These are phyloP conservation scores for Candidula unifasciata DNA, from an alignment of 2,888 invertebrate genomes.

Conservation along the genomic window DNA sequence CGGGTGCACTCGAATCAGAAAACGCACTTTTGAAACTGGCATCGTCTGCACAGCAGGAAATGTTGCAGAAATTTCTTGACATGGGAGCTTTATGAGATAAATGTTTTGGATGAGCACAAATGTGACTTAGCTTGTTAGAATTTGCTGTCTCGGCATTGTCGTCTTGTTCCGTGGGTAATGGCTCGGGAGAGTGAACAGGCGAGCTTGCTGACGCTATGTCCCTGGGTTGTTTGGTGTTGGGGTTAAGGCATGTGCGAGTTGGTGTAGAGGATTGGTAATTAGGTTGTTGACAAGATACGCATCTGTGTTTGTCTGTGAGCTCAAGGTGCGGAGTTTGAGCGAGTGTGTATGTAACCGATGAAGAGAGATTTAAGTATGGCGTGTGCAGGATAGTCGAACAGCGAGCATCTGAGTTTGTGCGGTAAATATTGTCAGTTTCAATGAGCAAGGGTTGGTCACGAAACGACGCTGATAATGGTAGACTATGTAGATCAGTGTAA, in stretches of 20 bases:
- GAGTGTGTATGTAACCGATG: neutral
- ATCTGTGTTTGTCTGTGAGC: no score
- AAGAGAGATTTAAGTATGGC: neutral
- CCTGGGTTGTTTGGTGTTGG: neutral
- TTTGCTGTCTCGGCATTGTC: neutral
- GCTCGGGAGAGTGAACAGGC: neutral
- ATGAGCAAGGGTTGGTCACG: neutral
- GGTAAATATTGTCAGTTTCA: slow-evolving; percentile 29
- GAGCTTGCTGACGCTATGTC: neutral
- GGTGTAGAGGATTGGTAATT: no score
- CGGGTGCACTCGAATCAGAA: neutral
- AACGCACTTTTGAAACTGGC: neutral
- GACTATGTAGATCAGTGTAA: neutral
- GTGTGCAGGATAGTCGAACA: neutral
- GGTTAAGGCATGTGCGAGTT: neutral
- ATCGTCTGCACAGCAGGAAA: neutral
- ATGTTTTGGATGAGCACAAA: neutral
- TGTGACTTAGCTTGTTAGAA: neutral
- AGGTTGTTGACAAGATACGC: no score
- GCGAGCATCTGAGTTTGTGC: neutral
- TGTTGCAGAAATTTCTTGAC: neutral
- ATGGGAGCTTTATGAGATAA: neutral
- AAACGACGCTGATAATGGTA: neutral
- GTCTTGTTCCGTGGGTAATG: neutral
- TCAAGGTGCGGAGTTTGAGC: no score